A percentile compares a stretch with the other conserved stretches of the same genome.
These are phyloP conservation scores for Drosophila serrata DNA, from an alignment of 1,140 invertebrate genomes.

Conservation along the genomic window DNA sequence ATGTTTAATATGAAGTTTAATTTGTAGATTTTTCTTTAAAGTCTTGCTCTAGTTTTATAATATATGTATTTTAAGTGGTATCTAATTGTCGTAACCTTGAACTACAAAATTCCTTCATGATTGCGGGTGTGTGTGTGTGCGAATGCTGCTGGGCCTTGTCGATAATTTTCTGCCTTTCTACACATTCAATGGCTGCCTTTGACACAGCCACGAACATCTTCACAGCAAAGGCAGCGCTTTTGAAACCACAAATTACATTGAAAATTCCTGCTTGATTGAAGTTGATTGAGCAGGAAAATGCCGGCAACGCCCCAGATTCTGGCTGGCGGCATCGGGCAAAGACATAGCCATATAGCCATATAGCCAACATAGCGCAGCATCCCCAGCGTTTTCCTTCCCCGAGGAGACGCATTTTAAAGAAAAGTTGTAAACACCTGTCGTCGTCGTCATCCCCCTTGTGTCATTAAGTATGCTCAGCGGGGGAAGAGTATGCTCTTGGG, in stretches of 20 bases:
- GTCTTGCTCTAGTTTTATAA: background rate
- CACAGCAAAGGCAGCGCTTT: slow-evolving; percentile 41
- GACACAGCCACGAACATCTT: slow-evolving; percentile 62
- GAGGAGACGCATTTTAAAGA: slow-evolving; percentile 40
- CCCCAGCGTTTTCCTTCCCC: slow-evolving; percentile 4
- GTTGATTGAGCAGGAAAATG: slow-evolving; percentile 84
- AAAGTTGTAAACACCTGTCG: slow-evolving; percentile 63
- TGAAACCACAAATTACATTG: slow-evolving; percentile 79
- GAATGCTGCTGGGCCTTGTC: slow-evolving; percentile 58
- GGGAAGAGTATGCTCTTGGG: background rate
- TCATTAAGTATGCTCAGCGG: slow-evolving; percentile 33
- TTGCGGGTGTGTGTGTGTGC: background rate
- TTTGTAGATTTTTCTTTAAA: background rate
- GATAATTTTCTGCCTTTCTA: slow-evolving; percentile 81
- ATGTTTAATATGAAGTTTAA: background rate
- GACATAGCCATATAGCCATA: slow-evolving; percentile 14
- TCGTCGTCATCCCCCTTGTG: slow-evolving; percentile 6
- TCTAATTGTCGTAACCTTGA: background rate
- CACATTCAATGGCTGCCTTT: slow-evolving; percentile 73
- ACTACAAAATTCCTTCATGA: background rate
- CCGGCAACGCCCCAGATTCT: slow-evolving; percentile 64
- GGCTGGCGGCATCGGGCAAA: slow-evolving; percentile 12
- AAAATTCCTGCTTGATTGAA: slow-evolving; percentile 82
- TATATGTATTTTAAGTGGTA: slow-evolving; percentile 5
- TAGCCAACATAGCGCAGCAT: slow-evolving; percentile 24